phyloP scores from a whole-genome alignment of 1,140 invertebrate species.

The Agraylea sexmaculata region DNA sequence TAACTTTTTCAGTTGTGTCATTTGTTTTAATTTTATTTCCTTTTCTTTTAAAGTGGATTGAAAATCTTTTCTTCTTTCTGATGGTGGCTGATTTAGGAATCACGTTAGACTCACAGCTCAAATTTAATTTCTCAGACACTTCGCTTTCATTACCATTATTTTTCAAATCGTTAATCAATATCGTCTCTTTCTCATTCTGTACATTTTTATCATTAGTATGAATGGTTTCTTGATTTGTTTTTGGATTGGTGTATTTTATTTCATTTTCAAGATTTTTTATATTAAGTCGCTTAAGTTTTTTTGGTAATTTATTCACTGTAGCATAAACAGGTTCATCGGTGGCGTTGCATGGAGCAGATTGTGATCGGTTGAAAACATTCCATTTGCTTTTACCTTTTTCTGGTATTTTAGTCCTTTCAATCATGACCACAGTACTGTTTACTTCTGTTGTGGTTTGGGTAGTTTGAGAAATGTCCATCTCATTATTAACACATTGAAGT shows the following conservation, averaged over 20 bases:
- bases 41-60: conserved; percentile 37
- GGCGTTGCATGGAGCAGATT: conserved; percentile 33
- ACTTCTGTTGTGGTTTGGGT: conserved; percentile 35
- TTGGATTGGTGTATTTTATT: conserved; percentile 31
- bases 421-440: conserved; percentile 38
- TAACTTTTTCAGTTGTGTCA: conserved; percentile 20
- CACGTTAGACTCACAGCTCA: conserved; percentile 3
- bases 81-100: conserved; percentile 29
- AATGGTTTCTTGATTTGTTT: conserved; percentile 9
- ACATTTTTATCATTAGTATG: conserved; percentile 4
- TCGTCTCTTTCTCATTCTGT: conserved; percentile 3
- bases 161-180: conserved; percentile 1
- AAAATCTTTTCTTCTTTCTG: conserved; percentile 40
- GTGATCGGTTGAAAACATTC: conserved; percentile 34
- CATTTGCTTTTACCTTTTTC: conserved; percentile 21
- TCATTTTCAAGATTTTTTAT: conserved; percentile 38
- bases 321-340: conserved; percentile 39
- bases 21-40: conserved; percentile 35
- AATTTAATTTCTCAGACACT: conserved; percentile 15
- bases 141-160: conserved; percentile 15
- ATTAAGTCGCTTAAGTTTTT: conserved; percentile 35
- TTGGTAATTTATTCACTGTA: conserved; percentile 39
- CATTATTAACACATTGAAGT: too few relatives aligned
- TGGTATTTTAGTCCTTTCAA: conserved; percentile 34
- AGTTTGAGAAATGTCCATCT: conserved; percentile 17